Conservation (phyloP, 2,888 invertebrate species). For the Hetaerina titia region DNA sequence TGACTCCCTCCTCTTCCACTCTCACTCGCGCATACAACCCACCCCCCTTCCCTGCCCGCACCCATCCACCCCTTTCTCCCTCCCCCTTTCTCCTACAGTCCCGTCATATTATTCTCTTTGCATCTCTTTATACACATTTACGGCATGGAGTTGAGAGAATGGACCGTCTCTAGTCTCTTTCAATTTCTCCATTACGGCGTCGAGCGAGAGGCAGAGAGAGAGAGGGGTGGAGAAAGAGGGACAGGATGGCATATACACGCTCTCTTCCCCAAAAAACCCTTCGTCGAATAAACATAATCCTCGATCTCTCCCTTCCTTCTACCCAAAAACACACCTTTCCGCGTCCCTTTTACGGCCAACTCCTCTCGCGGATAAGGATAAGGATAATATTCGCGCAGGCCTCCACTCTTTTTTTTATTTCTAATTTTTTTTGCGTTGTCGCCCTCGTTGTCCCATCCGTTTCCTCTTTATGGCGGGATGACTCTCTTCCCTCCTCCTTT, state of each 20-base stretch:
- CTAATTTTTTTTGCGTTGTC: background rate
- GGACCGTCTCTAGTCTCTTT: constrained; percentile 66
- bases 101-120: constrained; percentile 37
- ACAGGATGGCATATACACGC: no score
- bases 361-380: background rate
- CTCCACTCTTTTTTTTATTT: background rate
- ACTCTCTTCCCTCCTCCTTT: background rate
- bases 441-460: background rate
- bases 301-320: background rate
- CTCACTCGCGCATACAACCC: background rate
- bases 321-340: background rate
- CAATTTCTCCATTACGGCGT: constrained; percentile 62
- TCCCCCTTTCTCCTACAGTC: background rate
- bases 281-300: constrained; percentile 61
- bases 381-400: constrained; percentile 15
- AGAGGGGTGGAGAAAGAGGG: background rate
- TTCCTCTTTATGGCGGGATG: constrained; percentile 32
- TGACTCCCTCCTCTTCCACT: background rate
- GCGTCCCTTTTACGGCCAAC: background rate
- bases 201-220: background rate
- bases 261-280: background rate
- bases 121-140: constrained; percentile 35
- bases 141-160: constrained; percentile 43
- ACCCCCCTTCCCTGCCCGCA: background rate
- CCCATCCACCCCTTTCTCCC: background rate